Evolutionary conservation across 2,113 vertebrate genomes (phyloP).

Genomic region (Ophiodon elongatus): DNA sequence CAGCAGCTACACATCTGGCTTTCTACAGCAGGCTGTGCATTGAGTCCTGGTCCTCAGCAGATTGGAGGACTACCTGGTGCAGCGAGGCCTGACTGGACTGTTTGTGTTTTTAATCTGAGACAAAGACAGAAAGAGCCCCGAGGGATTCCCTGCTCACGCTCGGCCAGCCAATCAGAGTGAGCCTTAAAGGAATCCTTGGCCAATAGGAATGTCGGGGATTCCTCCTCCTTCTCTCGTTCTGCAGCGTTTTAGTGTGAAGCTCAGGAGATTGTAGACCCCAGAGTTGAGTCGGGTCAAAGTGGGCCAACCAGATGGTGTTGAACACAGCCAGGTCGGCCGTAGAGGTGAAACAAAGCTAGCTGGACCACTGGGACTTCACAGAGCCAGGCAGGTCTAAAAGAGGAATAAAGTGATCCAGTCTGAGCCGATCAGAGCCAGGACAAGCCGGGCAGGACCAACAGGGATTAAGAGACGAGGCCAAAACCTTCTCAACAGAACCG

Average conservation of each 20-base stretch:
- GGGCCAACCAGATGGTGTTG: not conserved
- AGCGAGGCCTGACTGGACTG: conserved; percentile 34
- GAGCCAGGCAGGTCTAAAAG: not conserved
- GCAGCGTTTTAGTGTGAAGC: conserved; percentile 28
- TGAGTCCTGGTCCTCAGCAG: not conserved
- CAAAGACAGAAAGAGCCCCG: conserved; percentile 49
- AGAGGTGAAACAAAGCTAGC: not conserved
- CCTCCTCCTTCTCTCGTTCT: conserved; percentile 55
- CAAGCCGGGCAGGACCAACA: not conserved
- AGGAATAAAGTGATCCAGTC: not conserved
- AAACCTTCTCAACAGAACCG: not conserved
- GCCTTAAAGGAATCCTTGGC: conserved; percentile 25
- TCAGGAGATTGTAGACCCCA: conserved; percentile 24
- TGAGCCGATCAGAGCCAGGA: not conserved
- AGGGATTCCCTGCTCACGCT: conserved; percentile 60
- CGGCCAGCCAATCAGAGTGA: conserved; percentile 66
- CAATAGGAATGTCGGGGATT: conserved; percentile 56
- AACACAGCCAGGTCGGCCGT: not conserved
- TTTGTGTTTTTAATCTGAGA: conserved; percentile 61
- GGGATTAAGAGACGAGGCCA: not conserved
- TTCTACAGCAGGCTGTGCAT: not conserved
- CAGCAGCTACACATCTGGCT: conserved; percentile 7
- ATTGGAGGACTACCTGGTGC: conserved; percentile 27
- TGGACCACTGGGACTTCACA: not conserved
- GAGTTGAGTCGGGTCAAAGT: not conserved